Evolutionary conservation across 2,797 vertebrate genomes (phyloP).

Genomic region (Miichthys miiuy): DNA sequence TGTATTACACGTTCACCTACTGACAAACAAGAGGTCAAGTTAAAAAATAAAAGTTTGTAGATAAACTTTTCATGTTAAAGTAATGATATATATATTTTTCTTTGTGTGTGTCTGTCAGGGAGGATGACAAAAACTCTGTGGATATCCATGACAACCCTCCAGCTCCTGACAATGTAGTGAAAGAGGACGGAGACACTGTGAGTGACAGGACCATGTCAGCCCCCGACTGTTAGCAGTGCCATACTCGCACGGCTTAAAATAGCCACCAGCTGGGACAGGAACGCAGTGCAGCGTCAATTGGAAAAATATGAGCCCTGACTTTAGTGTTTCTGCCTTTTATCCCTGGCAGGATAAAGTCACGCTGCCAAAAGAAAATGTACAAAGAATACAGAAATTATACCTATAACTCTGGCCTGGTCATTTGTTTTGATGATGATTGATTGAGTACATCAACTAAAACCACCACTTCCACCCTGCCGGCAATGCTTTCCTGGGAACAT

Average conservation of each 20-base stretch:
- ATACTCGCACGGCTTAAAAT: conserved; percentile 71
- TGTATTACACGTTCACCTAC: background rate
- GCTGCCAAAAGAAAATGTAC: too few relatives aligned
- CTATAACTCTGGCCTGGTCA: background rate
- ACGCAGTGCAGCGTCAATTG: conserved; percentile 26
- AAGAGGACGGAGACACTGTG: conserved; percentile 87
- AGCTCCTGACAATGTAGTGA: conserved; percentile 87
- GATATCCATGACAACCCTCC: conserved; percentile 91
- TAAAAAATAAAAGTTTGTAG: background rate
- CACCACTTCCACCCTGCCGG: background rate
- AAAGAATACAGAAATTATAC: background rate
- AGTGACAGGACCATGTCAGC: conserved; percentile 68
- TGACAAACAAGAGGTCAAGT: background rate
- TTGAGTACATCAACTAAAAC: background rate
- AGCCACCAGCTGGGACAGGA: conserved; percentile 68
- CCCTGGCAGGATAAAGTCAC: background rate
- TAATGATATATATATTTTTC: background rate
- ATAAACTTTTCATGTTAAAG: background rate
- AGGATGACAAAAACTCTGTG: conserved; percentile 94
- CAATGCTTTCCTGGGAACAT: background rate
- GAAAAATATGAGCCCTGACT: conserved; percentile 46
- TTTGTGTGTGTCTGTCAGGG: conserved; percentile 78
- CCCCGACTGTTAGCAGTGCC: conserved; percentile 41
- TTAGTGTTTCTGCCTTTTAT: conserved; percentile 31
- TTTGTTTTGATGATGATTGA: background rate